Evolutionary conservation across 2,888 invertebrate genomes (phyloP).

Genomic region (Perizoma affinitatum): DNA sequence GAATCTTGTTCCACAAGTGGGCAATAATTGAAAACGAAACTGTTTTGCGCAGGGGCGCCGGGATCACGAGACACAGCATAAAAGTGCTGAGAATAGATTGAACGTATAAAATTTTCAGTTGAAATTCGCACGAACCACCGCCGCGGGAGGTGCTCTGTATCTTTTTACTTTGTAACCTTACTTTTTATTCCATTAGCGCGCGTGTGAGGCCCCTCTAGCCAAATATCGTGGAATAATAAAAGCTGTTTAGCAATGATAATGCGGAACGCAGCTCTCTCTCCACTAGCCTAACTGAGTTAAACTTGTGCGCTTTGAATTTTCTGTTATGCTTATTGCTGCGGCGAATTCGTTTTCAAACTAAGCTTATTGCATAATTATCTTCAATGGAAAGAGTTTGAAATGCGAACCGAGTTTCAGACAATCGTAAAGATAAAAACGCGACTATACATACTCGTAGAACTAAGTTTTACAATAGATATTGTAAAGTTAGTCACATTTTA

Average conservation of each 20-base stretch:
- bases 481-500: conserved; percentile 67
- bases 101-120: conserved; percentile 84
- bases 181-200: conserved; percentile 84
- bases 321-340: conserved; percentile 62
- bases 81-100: conserved; percentile 83
- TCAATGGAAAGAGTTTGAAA: conserved; percentile 33
- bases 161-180: conserved; percentile 84
- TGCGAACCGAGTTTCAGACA: conserved; percentile 34
- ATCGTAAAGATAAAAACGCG: conserved; percentile 46
- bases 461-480: conserved; percentile 59
- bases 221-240: conserved; percentile 83
- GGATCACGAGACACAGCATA: conserved; percentile 80
- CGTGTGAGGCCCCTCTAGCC: conserved; percentile 80
- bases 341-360: conserved; percentile 60
- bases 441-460: conserved; percentile 24
- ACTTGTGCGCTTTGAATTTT: conserved; percentile 66
- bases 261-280: conserved; percentile 69
- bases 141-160: conserved; percentile 80
- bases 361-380: conserved; percentile 32
- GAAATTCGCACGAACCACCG: conserved; percentile 80
- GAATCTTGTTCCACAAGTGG: conserved; percentile 82
- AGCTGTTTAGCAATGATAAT: conserved; percentile 83
- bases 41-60: conserved; percentile 72
- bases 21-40: conserved; percentile 84
- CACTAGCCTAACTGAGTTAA: conserved; percentile 75